Evolutionary conservation across 2,888 invertebrate species (phyloP).

Genomic region (Orchesella flavescens): DNA sequence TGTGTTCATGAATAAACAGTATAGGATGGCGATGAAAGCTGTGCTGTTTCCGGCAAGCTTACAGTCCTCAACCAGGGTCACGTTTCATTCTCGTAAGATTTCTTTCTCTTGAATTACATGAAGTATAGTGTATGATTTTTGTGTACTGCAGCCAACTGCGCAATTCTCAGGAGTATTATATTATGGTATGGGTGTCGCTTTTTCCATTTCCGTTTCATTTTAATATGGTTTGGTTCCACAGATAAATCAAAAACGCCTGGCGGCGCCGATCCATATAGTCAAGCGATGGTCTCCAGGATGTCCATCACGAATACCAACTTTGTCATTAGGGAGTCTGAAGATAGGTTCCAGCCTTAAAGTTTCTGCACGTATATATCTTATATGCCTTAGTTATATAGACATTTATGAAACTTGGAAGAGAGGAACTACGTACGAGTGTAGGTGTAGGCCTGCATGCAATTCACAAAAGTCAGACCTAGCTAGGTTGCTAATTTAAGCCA

Average conservation of each 20-base stretch:
- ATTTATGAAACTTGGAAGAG: no score
- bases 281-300: conserved; percentile 85
- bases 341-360: conserved; percentile 40
- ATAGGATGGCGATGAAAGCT: conserved; percentile 90
- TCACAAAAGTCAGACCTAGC: no score
- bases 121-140: neutral
- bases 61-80: conserved; percentile 64
- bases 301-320: conserved; percentile 77
- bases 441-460: no score
- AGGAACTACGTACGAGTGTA: no score
- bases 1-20: conserved; percentile 95
- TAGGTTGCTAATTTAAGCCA: no score
- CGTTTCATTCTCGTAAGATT: conserved; percentile 69
- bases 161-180: no score
- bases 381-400: no score
- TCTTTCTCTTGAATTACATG: neutral
- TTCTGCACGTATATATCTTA: no score
- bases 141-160: neutral
- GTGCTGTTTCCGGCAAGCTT: conserved; percentile 76
- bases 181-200: no score
- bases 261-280: conserved; percentile 80
- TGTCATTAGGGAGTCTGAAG: conserved; percentile 69
- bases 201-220: neutral
- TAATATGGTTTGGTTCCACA: conserved; percentile 74
- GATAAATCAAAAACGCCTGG: conserved; percentile 82